phyloP scores from a whole-genome alignment of 2,888 invertebrate genomes.

The Hydroisotoma schaefferi region DNA sequence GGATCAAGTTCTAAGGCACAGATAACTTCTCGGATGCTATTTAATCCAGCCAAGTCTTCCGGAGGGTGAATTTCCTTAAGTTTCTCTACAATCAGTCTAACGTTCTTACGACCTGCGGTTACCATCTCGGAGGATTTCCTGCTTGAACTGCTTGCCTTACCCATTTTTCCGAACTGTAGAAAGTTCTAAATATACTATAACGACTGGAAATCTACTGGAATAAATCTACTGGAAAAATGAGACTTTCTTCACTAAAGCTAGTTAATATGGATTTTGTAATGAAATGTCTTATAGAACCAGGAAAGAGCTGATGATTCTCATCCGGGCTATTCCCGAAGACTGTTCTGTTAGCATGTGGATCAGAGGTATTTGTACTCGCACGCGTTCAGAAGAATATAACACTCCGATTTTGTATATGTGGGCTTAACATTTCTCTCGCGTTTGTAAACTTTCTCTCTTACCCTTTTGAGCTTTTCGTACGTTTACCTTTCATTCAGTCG shows the following conservation, averaged over 20 bases:
- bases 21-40: conserved; percentile 42
- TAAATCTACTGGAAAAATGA: too few species aligned
- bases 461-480: too few species aligned
- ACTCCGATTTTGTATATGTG: too few species aligned
- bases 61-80: conserved; percentile 30
- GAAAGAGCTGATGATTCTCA: background rate
- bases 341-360: conserved; percentile 8
- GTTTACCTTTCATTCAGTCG: too few species aligned
- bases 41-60: conserved; percentile 29
- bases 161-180: conserved; percentile 1
- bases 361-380: conserved; percentile 2
- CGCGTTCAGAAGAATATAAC: conserved; percentile 3
- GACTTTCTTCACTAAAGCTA: too few species aligned
- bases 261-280: too few species aligned
- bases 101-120: conserved; percentile 19
- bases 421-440: too few species aligned
- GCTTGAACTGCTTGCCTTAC: conserved; percentile 1
- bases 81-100: conserved; percentile 36
- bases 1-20: conserved; percentile 36
- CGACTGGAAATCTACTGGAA: background rate
- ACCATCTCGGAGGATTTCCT: background rate
- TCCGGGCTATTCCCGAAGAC: conserved; percentile 8
- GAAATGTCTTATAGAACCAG: background rate
- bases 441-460: too few species aligned
- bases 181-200: background rate